Percentiles rank a stretch among this genome's conserved stretches.
Conservation (phyloP, 2,888 invertebrate genomes). For the Thecocarcelia acutangulata region DNA sequence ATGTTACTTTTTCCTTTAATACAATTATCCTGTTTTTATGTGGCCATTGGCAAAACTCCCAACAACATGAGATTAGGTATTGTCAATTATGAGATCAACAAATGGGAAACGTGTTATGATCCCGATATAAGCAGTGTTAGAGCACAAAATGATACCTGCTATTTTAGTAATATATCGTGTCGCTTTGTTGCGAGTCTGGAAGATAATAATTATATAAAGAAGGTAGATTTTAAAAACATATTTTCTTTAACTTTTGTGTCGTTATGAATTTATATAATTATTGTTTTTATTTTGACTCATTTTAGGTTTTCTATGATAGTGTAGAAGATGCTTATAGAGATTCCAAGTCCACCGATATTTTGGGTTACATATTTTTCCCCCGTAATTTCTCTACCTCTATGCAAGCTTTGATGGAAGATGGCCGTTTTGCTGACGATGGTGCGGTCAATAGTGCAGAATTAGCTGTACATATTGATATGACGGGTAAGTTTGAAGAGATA, state of each 20-base stretch:
- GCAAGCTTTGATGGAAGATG: conserved; percentile 83
- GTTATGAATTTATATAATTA: background rate
- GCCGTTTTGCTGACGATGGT: conserved; percentile 83
- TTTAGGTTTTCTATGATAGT: conserved; percentile 83
- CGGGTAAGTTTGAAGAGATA: conserved; percentile 82
- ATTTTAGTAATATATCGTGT: conserved; percentile 84
- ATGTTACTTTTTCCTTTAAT: conserved; percentile 91
- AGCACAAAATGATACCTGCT: conserved; percentile 81
- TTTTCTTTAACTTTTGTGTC: conserved; percentile 46
- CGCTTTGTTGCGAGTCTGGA: conserved; percentile 84
- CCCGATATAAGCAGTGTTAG: conserved; percentile 80
- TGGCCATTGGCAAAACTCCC: conserved; percentile 90
- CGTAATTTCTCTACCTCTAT: conserved; percentile 88
- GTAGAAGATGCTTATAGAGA: conserved; percentile 83
- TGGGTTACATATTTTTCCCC: conserved; percentile 87
- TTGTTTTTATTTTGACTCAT: conserved; percentile 20
- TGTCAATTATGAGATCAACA: conserved; percentile 88
- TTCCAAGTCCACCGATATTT: conserved; percentile 83
- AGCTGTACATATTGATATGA: conserved; percentile 88
- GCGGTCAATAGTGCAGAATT: conserved; percentile 85
- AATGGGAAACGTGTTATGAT: conserved; percentile 81
- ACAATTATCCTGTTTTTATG: conserved; percentile 90
- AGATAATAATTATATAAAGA: conserved; percentile 82
- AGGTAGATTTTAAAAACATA: conserved; percentile 73
- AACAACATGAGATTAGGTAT: conserved; percentile 87